Percentiles rank a stretch among this genome's conserved stretches.
phyloP scores from a whole-genome alignment of 2,888 invertebrate genomes.

The Himalopsyche anomala region DNA sequence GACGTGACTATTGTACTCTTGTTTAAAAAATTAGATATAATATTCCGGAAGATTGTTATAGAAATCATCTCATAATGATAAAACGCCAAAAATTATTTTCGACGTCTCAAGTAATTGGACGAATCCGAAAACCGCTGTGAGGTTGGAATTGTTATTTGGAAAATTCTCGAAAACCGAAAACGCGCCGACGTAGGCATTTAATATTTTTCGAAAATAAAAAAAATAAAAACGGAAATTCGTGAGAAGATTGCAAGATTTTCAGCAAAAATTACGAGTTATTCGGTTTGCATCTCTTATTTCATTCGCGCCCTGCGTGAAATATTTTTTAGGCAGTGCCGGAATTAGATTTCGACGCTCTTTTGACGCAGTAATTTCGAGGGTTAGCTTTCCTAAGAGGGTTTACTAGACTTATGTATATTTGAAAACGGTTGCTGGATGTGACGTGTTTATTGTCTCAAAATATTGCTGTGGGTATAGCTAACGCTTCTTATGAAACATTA shows the following conservation, averaged over 20 bases:
- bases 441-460: too few relatives aligned
- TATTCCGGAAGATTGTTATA: neutral
- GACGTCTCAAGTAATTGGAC: constrained; percentile 11
- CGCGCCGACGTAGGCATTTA: neutral
- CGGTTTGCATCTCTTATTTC: constrained; percentile 18
- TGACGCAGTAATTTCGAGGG: constrained; percentile 16
- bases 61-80: neutral
- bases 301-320: neutral
- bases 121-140: neutral
- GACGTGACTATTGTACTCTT: neutral
- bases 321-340: neutral
- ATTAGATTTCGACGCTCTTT: neutral
- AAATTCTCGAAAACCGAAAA: neutral
- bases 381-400: neutral
- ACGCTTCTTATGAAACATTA: too few relatives aligned
- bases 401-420: neutral
- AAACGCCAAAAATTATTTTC: constrained; percentile 3
- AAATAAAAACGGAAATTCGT: constrained; percentile 29
- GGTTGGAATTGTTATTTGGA: neutral
- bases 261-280: constrained; percentile 17
- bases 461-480: too few relatives aligned
- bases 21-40: neutral
- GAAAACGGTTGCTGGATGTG: neutral
- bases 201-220: constrained; percentile 10
- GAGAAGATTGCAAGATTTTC: constrained; percentile 25